A percentile compares a stretch with the other conserved stretches of the same genome.
Evolutionary conservation across 2,797 vertebrate species (phyloP).

Genomic region (Pantherophis vulpinus): DNA sequence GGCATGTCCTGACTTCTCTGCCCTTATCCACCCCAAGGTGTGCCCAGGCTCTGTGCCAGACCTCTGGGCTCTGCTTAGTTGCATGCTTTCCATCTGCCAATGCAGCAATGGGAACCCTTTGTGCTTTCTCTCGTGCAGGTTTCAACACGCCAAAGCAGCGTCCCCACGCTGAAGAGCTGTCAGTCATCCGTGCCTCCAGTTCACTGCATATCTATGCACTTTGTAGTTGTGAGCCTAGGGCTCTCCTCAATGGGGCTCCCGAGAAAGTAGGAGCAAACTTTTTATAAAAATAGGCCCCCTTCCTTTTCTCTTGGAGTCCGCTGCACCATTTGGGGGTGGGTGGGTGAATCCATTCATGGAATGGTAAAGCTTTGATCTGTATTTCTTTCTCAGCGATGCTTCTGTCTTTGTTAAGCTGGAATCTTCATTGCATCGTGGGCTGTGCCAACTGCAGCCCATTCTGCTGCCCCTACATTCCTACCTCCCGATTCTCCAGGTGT

Average conservation of each 20-base stretch:
- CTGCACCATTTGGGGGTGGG: neutral
- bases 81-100: slow-evolving; percentile 2
- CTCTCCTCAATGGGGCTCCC: neutral
- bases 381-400: neutral
- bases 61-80: slow-evolving; percentile 15
- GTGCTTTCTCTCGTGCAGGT: slow-evolving; percentile 10
- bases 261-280: neutral
- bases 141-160: slow-evolving; percentile 8
- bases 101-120: slow-evolving; percentile 1
- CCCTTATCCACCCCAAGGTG: slow-evolving; percentile 8
- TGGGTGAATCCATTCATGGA: neutral
- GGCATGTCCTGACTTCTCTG: slow-evolving; percentile 21
- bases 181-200: slow-evolving; percentile 4
- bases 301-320: neutral
- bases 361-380: neutral
- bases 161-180: slow-evolving; percentile 25
- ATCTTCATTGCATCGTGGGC: neutral
- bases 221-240: neutral
- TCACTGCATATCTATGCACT: neutral
- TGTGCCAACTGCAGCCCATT: neutral
- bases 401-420: neutral
- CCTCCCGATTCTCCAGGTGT: neutral
- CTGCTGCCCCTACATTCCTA: neutral
- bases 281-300: neutral
- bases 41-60: slow-evolving; percentile 25